Evolutionary conservation across 2,797 vertebrate species (phyloP), one percentile per base, ranked within the genome.

Genomic region (Pygocentrus nattereri): DNA sequence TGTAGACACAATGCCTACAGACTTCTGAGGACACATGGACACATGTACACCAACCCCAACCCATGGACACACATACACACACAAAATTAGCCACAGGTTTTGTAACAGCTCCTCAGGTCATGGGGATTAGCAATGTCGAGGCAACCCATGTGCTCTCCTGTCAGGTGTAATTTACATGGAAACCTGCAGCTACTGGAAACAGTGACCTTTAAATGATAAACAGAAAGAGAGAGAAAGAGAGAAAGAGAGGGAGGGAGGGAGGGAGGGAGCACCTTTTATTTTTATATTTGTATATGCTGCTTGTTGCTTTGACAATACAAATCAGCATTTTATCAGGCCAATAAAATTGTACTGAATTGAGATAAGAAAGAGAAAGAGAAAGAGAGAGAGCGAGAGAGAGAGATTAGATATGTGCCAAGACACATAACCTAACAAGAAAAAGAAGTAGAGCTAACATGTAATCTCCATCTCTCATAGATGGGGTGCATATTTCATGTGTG

Each of bases 181-280:
- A 79, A 74, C 74, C 78, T 34, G 41, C 50, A 12, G 74, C 76
- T 50, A 52, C 74, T 47, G 38, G 18, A 64, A 85, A 76, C 68
- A 69, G 65, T 85, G 84, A 87, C 86, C 86, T 87, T 87, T 83
- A 81, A 71, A 81, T 67, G 59, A 73, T 34, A 56, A 16, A 71
- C 18, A 19, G 50, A 49, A 34, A 30, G 52, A 71, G 27, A 44
- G 76, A 30, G 52, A 64, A 71, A 67, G 16, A 49, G 56, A 19
- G 27, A 78, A 58, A 75, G 74, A 61, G 72, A 27, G 79, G 74
- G 82, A 83, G 72, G 44, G 62, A 83, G 52, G 80, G 73, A 85
- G 68, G 54, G 47, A 78, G 83, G 84, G 47, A 86, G 82, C 88
- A 67, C 78, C 76, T 65, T 50, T 56, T 56, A 54, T 21, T 3